These are phyloP conservation scores for Falcunculus frontatus DNA, from an alignment of 2,113 vertebrate genomes.

Conservation along the genomic window DNA sequence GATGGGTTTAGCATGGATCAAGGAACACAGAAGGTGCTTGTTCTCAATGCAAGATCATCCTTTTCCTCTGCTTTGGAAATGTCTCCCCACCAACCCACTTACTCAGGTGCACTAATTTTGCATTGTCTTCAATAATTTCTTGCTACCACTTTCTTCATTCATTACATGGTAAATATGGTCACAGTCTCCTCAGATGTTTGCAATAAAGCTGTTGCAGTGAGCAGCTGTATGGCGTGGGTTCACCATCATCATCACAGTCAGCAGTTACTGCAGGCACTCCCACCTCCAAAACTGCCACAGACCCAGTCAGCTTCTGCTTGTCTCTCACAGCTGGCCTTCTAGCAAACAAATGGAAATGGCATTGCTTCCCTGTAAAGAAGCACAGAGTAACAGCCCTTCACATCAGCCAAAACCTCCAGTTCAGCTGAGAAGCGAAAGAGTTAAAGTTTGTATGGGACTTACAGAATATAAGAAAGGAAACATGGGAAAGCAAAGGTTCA, in stretches of 20 bases:
- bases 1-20: neutral
- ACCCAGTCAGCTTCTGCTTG: neutral
- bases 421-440: neutral
- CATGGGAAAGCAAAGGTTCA: neutral
- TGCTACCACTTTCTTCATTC: neutral
- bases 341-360: neutral
- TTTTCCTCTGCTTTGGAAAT: neutral
- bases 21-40: neutral
- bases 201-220: neutral
- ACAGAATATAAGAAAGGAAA: neutral
- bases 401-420: neutral
- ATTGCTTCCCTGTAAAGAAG: neutral
- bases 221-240: neutral
- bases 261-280: neutral
- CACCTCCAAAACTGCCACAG: neutral
- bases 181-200: neutral
- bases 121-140: neutral
- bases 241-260: neutral
- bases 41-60: neutral
- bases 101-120: neutral
- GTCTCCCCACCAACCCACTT: neutral
- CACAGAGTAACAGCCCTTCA: neutral
- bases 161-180: neutral
- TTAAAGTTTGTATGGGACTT: neutral
- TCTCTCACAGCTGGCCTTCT: neutral